These are phyloP conservation scores for Eupithecia inturbata DNA, from an alignment of 2,888 invertebrate genomes.

Conservation along the genomic window DNA sequence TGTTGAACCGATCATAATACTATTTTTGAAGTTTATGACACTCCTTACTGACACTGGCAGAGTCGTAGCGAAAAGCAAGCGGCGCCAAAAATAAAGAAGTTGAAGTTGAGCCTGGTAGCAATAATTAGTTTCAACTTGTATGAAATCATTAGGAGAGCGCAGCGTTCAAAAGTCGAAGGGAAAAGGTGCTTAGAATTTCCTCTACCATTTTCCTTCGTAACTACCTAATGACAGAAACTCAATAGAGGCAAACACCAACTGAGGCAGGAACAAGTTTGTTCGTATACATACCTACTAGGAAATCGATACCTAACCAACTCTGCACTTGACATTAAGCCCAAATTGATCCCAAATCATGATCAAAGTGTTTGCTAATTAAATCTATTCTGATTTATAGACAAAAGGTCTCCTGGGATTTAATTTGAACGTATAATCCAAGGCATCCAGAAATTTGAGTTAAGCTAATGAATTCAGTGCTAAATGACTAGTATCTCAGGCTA, in stretches of 20 bases:
- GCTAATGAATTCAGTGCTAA: conserved; percentile 31
- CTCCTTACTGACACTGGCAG: too few relatives aligned
- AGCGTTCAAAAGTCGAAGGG: conserved; percentile 5
- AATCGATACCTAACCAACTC: background rate
- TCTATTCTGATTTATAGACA: conserved; percentile 19
- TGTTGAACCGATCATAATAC: too few relatives aligned
- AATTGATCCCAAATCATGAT: conserved; percentile 5
- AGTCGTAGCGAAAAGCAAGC: too few relatives aligned
- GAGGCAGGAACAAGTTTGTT: background rate
- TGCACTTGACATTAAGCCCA: background rate
- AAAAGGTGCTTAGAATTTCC: conserved; percentile 18
- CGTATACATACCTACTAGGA: background rate
- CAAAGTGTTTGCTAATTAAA: conserved; percentile 8
- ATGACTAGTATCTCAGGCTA: conserved; percentile 15
- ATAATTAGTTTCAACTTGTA: background rate
- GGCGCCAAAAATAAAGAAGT: too few relatives aligned
- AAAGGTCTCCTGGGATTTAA: conserved; percentile 17
- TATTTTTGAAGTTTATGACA: too few relatives aligned
- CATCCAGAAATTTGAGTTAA: conserved; percentile 12
- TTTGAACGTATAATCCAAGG: conserved; percentile 9
- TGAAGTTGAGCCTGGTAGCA: background rate
- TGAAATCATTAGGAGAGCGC: conserved; percentile 30
- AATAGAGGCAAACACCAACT: background rate
- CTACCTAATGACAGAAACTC: conserved; percentile 10
- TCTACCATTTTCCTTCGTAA: conserved; percentile 8